phyloP scores from a whole-genome alignment of 2,888 invertebrate genomes.

The Pyrrhosoma nymphula region DNA sequence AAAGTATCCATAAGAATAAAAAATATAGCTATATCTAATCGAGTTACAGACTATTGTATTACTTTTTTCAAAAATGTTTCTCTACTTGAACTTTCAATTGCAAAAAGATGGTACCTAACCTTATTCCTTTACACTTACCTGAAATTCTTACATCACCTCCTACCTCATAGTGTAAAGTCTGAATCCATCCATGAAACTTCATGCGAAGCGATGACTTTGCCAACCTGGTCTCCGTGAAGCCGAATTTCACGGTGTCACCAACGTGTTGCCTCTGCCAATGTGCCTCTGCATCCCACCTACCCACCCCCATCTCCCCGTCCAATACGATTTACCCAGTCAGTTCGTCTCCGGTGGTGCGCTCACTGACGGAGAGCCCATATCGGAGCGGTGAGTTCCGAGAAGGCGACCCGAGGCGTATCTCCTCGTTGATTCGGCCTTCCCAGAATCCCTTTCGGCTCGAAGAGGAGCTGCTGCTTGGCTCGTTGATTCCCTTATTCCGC shows the following conservation, averaged over 20 bases:
- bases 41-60: too few species aligned
- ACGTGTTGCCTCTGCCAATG: not conserved
- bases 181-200: not conserved
- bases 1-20: too few species aligned
- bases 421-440: constrained; percentile 35
- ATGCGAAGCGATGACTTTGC: not conserved
- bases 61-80: too few species aligned
- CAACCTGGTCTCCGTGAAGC: not conserved
- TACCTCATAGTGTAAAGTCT: too few species aligned
- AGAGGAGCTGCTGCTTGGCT: not conserved
- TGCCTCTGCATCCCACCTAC: not conserved
- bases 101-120: too few species aligned
- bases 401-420: constrained; percentile 34
- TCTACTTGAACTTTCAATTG: too few species aligned
- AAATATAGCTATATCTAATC: too few species aligned
- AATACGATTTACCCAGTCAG: not conserved
- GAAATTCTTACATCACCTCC: too few species aligned
- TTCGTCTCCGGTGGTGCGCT: not conserved
- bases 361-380: not conserved
- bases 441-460: constrained; percentile 19
- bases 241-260: not conserved
- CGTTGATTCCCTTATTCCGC: not conserved
- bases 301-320: not conserved
- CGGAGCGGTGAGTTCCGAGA: not conserved
- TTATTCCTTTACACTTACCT: too few species aligned